phyloP scores from a whole-genome alignment of 2,113 vertebrate genomes.

The Formicarius rufipectus region DNA sequence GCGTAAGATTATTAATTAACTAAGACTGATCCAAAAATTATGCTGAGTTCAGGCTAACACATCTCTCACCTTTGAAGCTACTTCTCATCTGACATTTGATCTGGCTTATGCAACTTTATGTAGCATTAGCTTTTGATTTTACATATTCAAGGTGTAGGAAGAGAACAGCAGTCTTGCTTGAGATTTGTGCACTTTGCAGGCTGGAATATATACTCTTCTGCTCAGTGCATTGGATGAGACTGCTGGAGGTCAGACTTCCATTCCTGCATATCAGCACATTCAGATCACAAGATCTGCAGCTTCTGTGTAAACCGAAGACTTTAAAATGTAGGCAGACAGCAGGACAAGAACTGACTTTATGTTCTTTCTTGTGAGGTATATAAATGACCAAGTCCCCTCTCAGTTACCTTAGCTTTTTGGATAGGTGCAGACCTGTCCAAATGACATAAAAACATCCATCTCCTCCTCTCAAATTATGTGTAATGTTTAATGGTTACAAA shows the following conservation, averaged over 20 bases:
- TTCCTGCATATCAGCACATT: neutral
- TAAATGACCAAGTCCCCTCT: neutral
- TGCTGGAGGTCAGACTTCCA: conserved; percentile 7
- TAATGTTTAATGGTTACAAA: neutral
- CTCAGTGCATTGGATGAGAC: neutral
- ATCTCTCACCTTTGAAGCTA: conserved; percentile 59
- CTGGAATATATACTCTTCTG: neutral
- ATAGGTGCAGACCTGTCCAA: neutral
- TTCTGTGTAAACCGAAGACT: neutral
- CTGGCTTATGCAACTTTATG: neutral
- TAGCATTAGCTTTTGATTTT: neutral
- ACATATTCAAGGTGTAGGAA: neutral
- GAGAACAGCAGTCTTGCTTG: neutral
- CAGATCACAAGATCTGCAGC: neutral
- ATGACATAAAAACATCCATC: neutral
- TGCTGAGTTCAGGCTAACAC: conserved; percentile 40
- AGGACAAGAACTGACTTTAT: neutral
- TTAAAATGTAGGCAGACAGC: neutral
- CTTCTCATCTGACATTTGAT: neutral
- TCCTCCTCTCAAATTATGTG: neutral
- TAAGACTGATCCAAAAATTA: conserved; percentile 10
- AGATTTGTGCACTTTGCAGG: neutral
- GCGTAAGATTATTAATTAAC: conserved; percentile 62
- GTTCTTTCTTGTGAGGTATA: neutral
- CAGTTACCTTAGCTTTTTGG: neutral